Evolutionary conservation across 2,113 vertebrate species (phyloP).

Genomic region (Regulus satrapa): DNA sequence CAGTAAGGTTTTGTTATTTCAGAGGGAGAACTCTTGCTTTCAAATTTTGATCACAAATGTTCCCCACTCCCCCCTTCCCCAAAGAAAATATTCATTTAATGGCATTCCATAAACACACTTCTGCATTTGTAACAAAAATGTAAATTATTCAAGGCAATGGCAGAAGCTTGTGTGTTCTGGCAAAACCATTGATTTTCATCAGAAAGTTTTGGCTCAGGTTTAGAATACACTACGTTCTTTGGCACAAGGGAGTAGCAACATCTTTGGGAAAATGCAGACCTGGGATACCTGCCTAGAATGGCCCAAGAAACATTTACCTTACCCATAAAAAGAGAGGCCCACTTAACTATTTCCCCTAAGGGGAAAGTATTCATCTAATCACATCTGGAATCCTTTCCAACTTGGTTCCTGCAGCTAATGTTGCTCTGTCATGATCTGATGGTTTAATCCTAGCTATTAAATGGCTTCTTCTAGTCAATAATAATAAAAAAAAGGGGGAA

Average conservation of each 20-base stretch:
- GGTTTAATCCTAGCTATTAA: slow-evolving; percentile 69
- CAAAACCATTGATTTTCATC: not conserved
- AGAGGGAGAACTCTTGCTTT: not conserved
- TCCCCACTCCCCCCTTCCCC: not conserved
- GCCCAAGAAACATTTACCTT: slow-evolving; percentile 22
- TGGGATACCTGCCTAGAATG: slow-evolving; percentile 5
- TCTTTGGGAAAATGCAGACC: not conserved
- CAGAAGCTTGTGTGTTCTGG: not conserved
- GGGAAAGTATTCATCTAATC: slow-evolving; percentile 54
- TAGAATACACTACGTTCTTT: not conserved
- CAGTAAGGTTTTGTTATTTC: not conserved
- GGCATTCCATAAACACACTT: not conserved
- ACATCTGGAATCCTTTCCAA: slow-evolving; percentile 54
- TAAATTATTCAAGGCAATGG: not conserved
- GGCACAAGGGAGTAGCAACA: not conserved
- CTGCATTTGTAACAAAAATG: not conserved
- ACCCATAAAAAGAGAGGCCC: slow-evolving; percentile 7
- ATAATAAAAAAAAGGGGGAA: slow-evolving; percentile 56
- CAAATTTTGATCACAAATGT: not conserved
- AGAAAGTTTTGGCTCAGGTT: not conserved
- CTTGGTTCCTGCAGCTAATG: slow-evolving; percentile 45
- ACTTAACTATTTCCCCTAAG: slow-evolving; percentile 21
- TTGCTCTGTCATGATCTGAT: slow-evolving; percentile 58
- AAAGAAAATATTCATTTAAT: not conserved
- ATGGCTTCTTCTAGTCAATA: slow-evolving; percentile 55